Evolutionary conservation across 2,888 invertebrate species (phyloP).

Genomic region (Cephus nigrinus): DNA sequence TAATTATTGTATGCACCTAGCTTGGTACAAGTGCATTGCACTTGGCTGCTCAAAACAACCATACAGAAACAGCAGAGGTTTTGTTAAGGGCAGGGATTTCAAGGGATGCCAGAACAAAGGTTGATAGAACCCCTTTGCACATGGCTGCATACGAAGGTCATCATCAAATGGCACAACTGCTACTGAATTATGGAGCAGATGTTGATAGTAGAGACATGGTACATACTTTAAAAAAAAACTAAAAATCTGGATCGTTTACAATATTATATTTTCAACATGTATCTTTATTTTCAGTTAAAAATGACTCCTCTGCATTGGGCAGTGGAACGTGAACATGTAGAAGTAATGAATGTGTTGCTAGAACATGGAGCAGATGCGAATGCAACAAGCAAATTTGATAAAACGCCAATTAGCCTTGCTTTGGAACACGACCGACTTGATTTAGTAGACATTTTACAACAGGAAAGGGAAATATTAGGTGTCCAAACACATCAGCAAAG

Average conservation of each 20-base stretch:
- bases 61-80: slow-evolving; percentile 81
- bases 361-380: slow-evolving; percentile 79
- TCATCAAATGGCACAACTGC: slow-evolving; percentile 76
- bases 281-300: slow-evolving; percentile 70
- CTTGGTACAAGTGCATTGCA: slow-evolving; percentile 91
- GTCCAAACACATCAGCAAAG: slow-evolving; percentile 43
- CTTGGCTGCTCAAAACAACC: slow-evolving; percentile 86
- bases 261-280: slow-evolving; percentile 12
- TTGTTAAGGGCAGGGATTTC: slow-evolving; percentile 88
- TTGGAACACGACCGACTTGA: slow-evolving; percentile 74
- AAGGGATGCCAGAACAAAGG: slow-evolving; percentile 90
- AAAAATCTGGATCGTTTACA: background rate
- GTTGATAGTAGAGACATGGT: slow-evolving; percentile 85
- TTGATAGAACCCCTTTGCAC: slow-evolving; percentile 91
- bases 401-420: slow-evolving; percentile 77
- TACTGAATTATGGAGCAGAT: slow-evolving; percentile 78
- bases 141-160: slow-evolving; percentile 89
- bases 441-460: slow-evolving; percentile 71
- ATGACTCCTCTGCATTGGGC: slow-evolving; percentile 98
- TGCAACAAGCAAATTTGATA: slow-evolving; percentile 78
- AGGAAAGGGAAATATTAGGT: slow-evolving; percentile 56
- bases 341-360: slow-evolving; percentile 77
- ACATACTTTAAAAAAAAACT: slow-evolving; percentile 19
- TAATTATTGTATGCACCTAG: slow-evolving; percentile 65
- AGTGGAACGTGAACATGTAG: slow-evolving; percentile 81